Conservation (phyloP, 2,888 invertebrate species). For the Nomada hirtipes region DNA sequence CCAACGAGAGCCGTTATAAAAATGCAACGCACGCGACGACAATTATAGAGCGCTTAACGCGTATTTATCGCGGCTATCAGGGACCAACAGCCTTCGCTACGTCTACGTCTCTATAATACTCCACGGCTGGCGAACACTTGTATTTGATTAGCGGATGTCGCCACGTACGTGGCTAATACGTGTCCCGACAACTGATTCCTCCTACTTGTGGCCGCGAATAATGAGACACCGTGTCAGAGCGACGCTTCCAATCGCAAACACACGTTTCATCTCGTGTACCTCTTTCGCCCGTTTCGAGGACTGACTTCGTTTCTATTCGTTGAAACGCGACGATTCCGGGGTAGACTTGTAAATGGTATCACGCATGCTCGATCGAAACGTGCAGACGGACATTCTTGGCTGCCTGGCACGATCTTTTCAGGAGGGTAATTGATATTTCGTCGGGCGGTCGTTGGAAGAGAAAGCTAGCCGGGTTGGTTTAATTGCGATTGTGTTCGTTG, state of each 20-base stretch:
- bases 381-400: too few relatives aligned
- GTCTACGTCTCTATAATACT: conserved; percentile 58
- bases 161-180: conserved; percentile 68
- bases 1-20: neutral
- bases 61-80: conserved; percentile 51
- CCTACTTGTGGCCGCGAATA: conserved; percentile 44
- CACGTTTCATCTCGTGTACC: neutral
- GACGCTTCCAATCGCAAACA: conserved; percentile 18
- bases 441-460: neutral
- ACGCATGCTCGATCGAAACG: neutral
- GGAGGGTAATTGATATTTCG: neutral
- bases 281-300: neutral
- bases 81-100: conserved; percentile 36
- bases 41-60: conserved; percentile 48
- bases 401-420: neutral
- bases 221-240: conserved; percentile 31
- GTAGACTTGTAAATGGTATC: neutral
- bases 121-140: conserved; percentile 79
- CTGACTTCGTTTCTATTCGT: too few relatives aligned
- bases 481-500: neutral
- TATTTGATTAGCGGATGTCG: conserved; percentile 80
- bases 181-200: conserved; percentile 62
- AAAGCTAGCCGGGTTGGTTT: neutral
- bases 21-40: conserved; percentile 40
- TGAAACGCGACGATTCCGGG: neutral